These are phyloP conservation scores for Pyrochroa serraticornis DNA, from an alignment of 2,888 invertebrate genomes.

Conservation along the genomic window DNA sequence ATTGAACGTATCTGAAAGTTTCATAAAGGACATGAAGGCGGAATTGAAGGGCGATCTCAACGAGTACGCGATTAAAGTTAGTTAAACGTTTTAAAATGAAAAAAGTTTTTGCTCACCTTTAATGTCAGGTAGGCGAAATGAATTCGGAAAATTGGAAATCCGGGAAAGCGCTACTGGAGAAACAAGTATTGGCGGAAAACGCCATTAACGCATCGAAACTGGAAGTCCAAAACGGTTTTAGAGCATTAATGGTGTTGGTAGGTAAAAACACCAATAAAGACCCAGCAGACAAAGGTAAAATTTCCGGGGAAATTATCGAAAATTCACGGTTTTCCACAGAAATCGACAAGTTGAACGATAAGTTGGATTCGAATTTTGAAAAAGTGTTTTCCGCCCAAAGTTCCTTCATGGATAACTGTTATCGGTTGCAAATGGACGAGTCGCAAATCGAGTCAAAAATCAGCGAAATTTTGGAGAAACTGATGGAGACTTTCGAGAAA, in stretches of 20 bases:
- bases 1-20: not conserved
- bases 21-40: slow-evolving; percentile 36
- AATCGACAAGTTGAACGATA: slow-evolving; percentile 45
- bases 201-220: slow-evolving; percentile 43
- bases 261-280: slow-evolving; percentile 46
- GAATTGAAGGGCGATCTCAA: slow-evolving; percentile 49
- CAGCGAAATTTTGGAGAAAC: slow-evolving; percentile 66
- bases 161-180: slow-evolving; percentile 57
- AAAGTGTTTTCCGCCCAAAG: slow-evolving; percentile 68
- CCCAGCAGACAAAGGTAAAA: slow-evolving; percentile 37
- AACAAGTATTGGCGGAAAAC: slow-evolving; percentile 32
- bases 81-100: not conserved
- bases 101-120: slow-evolving; percentile 4
- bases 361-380: slow-evolving; percentile 61
- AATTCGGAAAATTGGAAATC: slow-evolving; percentile 68
- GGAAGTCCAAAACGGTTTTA: slow-evolving; percentile 51
- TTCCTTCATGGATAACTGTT: slow-evolving; percentile 70
- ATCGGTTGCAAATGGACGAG: slow-evolving; percentile 69
- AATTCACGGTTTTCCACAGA: slow-evolving; percentile 30
- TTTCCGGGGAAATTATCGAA: slow-evolving; percentile 1
- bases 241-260: slow-evolving; percentile 50
- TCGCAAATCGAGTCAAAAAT: slow-evolving; percentile 66
- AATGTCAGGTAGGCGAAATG: slow-evolving; percentile 65
- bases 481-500: slow-evolving; percentile 67
- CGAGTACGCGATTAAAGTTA: slow-evolving; percentile 51